These are phyloP conservation scores for Drosophila nasuta DNA, from an alignment of 1,140 invertebrate genomes.

Conservation along the genomic window DNA sequence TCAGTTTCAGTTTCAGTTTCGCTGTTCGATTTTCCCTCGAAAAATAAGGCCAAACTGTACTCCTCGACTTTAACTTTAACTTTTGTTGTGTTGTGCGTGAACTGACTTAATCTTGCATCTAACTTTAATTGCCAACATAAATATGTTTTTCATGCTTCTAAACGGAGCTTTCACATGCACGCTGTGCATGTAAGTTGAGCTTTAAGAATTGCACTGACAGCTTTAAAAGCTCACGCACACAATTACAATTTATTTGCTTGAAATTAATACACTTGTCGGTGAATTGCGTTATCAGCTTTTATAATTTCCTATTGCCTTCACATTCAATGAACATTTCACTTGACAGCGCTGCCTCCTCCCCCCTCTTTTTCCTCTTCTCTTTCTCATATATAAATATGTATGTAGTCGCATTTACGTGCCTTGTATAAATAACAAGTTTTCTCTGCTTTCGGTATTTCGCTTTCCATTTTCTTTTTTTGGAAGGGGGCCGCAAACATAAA, in stretches of 20 bases:
- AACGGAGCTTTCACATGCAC: not conserved
- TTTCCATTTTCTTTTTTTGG: slow-evolving; percentile 33
- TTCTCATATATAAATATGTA: slow-evolving; percentile 4
- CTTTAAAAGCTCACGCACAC: slow-evolving; percentile 10
- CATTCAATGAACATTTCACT: slow-evolving; percentile 71
- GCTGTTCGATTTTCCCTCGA: not conserved
- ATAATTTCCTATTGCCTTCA: slow-evolving; percentile 55
- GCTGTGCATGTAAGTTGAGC: slow-evolving; percentile 1
- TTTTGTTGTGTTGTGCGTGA: slow-evolving; percentile 6
- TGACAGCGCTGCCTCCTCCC: slow-evolving; percentile 45
- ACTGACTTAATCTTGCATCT: slow-evolving; percentile 32
- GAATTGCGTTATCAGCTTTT: slow-evolving; percentile 53
- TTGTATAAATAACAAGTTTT: slow-evolving; percentile 74
- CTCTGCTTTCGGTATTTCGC: slow-evolving; percentile 48
- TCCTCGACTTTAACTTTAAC: slow-evolving; percentile 11
- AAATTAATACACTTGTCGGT: slow-evolving; percentile 31
- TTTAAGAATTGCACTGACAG: not conserved
- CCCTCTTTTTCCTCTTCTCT: not conserved
- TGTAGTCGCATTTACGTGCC: slow-evolving; percentile 56
- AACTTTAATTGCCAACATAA: not conserved
- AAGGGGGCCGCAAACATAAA: slow-evolving; percentile 63
- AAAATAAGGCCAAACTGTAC: slow-evolving; percentile 13
- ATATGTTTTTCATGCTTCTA: not conserved
- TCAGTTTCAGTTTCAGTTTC: not conserved
- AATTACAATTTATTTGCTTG: slow-evolving; percentile 8